Conservation (phyloP, 2,888 invertebrate species). For the Caenorhabditis angaria region DNA sequence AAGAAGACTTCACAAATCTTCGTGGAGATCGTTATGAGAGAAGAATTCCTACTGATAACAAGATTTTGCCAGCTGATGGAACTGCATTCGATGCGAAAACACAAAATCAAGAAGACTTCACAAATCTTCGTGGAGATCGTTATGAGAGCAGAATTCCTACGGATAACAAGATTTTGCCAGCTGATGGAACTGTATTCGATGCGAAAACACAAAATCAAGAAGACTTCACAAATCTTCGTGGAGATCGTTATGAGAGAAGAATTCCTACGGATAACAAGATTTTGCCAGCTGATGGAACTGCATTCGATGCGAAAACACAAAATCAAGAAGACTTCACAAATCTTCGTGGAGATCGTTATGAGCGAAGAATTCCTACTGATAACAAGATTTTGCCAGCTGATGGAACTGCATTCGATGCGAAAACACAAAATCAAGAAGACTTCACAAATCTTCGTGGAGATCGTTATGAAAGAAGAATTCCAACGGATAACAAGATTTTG, state of each 20-base stretch:
- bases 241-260: background rate
- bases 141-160: slow-evolving; percentile 3
- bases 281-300: slow-evolving; percentile 1
- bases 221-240: slow-evolving; percentile 5
- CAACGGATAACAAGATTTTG: slow-evolving; percentile 18
- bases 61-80: slow-evolving; percentile 10
- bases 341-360: slow-evolving; percentile 17
- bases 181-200: slow-evolving; percentile 11
- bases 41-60: slow-evolving; percentile 8
- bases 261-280: slow-evolving; percentile 4
- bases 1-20: slow-evolving; percentile 27
- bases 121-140: slow-evolving; percentile 13
- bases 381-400: background rate
- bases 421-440: slow-evolving; percentile 18
- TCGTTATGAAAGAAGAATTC: slow-evolving; percentile 12
- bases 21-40: slow-evolving; percentile 11
- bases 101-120: slow-evolving; percentile 11
- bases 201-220: slow-evolving; percentile 10
- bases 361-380: slow-evolving; percentile 8
- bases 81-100: slow-evolving; percentile 11
- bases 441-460: slow-evolving; percentile 15
- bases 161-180: slow-evolving; percentile 10
- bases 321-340: slow-evolving; percentile 12
- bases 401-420: slow-evolving; percentile 8
- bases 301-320: slow-evolving; percentile 8